These are phyloP conservation scores for Alethe diademata DNA, from an alignment of 2,113 vertebrate genomes.

Conservation along the genomic window DNA sequence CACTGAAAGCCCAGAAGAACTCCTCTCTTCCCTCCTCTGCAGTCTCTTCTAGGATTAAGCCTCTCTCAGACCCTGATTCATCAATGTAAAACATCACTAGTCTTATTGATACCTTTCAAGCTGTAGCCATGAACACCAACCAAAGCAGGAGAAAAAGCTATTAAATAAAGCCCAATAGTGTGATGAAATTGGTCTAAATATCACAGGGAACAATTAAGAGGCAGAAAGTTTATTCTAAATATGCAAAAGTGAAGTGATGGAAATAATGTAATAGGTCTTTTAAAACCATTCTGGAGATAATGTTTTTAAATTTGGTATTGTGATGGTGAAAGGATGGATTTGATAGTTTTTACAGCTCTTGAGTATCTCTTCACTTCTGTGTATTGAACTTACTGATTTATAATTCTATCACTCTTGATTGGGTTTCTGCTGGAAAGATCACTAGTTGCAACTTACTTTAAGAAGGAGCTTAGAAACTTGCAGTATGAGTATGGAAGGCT, in stretches of 20 bases:
- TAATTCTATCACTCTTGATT: background rate
- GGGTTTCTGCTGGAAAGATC: background rate
- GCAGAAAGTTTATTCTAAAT: background rate
- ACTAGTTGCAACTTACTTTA: background rate
- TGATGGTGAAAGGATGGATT: background rate
- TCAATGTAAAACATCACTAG: background rate
- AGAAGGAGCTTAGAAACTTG: background rate
- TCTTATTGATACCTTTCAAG: background rate
- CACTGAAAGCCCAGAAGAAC: background rate
- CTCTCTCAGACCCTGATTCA: background rate
- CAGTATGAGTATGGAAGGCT: rapidly evolving
- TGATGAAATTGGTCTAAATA: background rate
- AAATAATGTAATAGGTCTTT: background rate
- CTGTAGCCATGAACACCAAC: background rate
- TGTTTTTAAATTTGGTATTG: background rate
- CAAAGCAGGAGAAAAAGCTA: background rate
- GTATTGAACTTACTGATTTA: background rate
- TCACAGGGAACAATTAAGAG: background rate
- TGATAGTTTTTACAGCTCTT: background rate
- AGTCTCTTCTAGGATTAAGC: background rate
- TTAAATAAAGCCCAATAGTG: background rate
- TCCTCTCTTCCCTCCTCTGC: background rate
- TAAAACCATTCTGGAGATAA: background rate
- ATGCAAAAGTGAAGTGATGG: background rate
- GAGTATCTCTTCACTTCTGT: background rate